phyloP scores from a whole-genome alignment of 2,113 vertebrate genomes.

The Vimba vimba region DNA sequence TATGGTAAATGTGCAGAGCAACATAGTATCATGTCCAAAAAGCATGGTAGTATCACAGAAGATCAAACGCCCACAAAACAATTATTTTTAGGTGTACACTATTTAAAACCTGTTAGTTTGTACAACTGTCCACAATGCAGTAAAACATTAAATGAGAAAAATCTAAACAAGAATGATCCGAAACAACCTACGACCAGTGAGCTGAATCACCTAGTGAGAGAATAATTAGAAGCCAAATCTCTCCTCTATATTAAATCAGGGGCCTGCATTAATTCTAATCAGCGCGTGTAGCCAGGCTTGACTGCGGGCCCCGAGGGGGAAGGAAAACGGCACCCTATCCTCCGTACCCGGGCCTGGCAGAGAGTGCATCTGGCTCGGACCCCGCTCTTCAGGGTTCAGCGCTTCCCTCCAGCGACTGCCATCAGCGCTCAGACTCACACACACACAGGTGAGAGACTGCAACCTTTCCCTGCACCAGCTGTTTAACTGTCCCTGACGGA shows the following conservation, averaged over 20 bases:
- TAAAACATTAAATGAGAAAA: constrained; percentile 36
- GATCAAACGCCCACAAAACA: not conserved
- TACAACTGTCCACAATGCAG: constrained; percentile 19
- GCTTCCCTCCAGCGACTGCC: constrained; percentile 41
- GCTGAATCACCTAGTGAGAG: constrained; percentile 65
- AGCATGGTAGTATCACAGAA: not conserved
- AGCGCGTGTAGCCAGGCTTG: constrained; percentile 70
- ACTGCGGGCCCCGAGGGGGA: constrained; percentile 57
- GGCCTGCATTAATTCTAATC: constrained; percentile 73
- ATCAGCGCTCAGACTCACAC: constrained; percentile 17
- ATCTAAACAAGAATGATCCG: constrained; percentile 32
- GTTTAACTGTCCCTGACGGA: constrained; percentile 21
- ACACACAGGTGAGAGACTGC: constrained; percentile 31
- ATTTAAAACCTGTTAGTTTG: constrained; percentile 37
- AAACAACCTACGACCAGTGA: constrained; percentile 47
- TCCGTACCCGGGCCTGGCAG: not conserved
- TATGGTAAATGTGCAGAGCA: not conserved
- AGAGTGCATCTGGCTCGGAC: constrained; percentile 51
- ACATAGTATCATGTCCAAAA: not conserved
- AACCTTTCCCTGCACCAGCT: constrained; percentile 44
- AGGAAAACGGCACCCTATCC: constrained; percentile 24
- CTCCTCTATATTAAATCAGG: constrained; percentile 68
- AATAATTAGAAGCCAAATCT: constrained; percentile 65
- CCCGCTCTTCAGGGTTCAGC: constrained; percentile 67
- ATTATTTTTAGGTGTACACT: not conserved